Evolutionary conservation across 2,888 invertebrate species (phyloP), one percentile per base, ranked within the genome.

Genomic region (Amblyteles armatorius): DNA sequence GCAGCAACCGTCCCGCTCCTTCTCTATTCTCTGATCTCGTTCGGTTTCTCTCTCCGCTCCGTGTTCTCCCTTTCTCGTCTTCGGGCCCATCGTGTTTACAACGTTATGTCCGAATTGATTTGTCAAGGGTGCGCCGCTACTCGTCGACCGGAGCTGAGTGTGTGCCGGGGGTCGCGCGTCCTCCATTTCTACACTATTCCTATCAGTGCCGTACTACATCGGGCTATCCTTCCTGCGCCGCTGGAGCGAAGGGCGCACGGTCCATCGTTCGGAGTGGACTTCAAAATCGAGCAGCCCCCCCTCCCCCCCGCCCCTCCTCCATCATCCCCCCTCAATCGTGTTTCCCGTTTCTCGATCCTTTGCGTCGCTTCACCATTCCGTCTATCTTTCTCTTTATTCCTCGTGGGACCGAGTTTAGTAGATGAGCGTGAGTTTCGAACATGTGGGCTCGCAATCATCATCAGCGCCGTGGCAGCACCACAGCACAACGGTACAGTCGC

Each of bases 101-200:
- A 89, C 90, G 89, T 91, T 91, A 92, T 89, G 92, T 90, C 91
- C 90, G 91, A 93, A 93, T 93, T 92, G 93, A 93, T 93, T 93
- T 91, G 91, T 92, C 91, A 90, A 90, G 90, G 89, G 88, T 88
- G 86, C 79, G 73, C 74, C 67, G 80, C 69, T 68, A 74, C 79
- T 79, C 60, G 85, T 83, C 79, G 84, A 76, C 67, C 36, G 84
- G 71, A 83, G 77, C 65, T 36, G 68, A 29, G 79, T 71, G 82
- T 76, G 79, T n/a, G 55, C 68, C 79, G 52, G 60, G 67, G 72
- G 73, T 68, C 83, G 60, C 29, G 52, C 44, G 40, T 44, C 40
- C 57, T 69, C 50, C 76, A 50, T 71, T 79, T 83, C 76, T 48
- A 72, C 50, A 40, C 83, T 79, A 77, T 77, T 80, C 52, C 72